These are phyloP conservation scores for Aplochiton taeniatus DNA, from an alignment of 2,797 vertebrate genomes.

Conservation along the genomic window DNA sequence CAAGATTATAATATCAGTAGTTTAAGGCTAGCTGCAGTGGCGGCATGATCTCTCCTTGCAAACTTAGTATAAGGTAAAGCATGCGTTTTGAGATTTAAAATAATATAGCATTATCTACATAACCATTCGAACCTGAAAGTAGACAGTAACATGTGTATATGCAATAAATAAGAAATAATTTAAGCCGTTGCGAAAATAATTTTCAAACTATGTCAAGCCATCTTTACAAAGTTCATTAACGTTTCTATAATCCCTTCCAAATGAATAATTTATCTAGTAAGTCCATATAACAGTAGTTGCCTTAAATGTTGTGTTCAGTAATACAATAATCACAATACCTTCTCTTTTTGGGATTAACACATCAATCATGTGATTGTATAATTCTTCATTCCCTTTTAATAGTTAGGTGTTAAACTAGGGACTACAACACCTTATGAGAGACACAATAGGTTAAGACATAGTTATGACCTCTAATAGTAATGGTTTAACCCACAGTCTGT, in stretches of 20 bases:
- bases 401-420: conserved; percentile 10
- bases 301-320: neutral
- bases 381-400: too few relatives aligned
- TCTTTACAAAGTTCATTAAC: conserved; percentile 31
- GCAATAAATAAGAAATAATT: conserved; percentile 56
- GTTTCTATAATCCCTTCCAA: conserved; percentile 29
- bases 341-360: conserved; percentile 33
- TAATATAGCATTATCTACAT: conserved; percentile 13
- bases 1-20: conserved; percentile 39
- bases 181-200: conserved; percentile 27
- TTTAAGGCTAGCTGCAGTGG: conserved; percentile 51
- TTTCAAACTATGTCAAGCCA: conserved; percentile 29
- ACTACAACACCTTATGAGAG: conserved; percentile 27
- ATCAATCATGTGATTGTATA: too few relatives aligned
- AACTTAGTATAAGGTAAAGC: conserved; percentile 17
- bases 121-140: conserved; percentile 10
- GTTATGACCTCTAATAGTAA: conserved; percentile 4
- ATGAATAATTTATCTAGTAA: conserved; percentile 20
- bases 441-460: conserved; percentile 12
- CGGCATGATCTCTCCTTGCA: neutral
- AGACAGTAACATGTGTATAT: conserved; percentile 7
- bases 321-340: conserved; percentile 9
- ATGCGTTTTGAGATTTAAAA: conserved; percentile 9
- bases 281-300: neutral
- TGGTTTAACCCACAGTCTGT: too few relatives aligned